Base-by-base conservation (phyloP, 2,888 invertebrate species). In the Apamea sordens region DNA sequence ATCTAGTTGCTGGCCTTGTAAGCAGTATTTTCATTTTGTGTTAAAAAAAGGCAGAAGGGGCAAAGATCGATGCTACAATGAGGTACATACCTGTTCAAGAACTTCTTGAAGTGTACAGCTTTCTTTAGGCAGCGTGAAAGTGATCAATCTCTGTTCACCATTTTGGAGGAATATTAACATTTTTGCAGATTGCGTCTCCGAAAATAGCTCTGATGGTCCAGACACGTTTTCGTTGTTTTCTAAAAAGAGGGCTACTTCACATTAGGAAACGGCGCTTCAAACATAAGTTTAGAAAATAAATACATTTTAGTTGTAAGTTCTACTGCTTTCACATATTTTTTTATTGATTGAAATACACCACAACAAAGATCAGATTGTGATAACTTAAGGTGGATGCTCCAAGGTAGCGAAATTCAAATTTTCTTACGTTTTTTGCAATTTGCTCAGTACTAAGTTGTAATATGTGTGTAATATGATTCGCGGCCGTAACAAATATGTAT, bases 91-190 rank as follows among this genome's bases (percentile, higher is more conserved):
- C 97, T 98, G 98, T 93, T 98, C 98, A 80, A 98, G 95, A 86
- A 98, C 97, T 95, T 98, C 98, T 93, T 98, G 98, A 76, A 98
- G 98, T 0, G 98, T 98, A 94, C 98, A 98, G 84, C 98, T 98
- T 93, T 98, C 98, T 90, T 98, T 98, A 13, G 98, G 98, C 89
- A 98, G 96, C 77, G 98, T 98, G 92, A 98, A 98, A 18, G 98
- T 98, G 76, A 98, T 98, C 82, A 98, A 96, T 91, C 98, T 97
- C 93, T 98, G 98, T 94, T 98, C 98, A 24, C 98, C 98, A 85
- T 97, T 98, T 89, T 98, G 97, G 76, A 98, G 95, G 86, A 98
- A 97, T 64, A 98, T 98, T 90, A 98, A 96, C 98, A 98, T 98
- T 93, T 98, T 98, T 15, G 98, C 98, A 24, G 98, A 98, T 90